Conservation (phyloP, 2,888 invertebrate species). For the Hirtodrosophila trivittata region DNA sequence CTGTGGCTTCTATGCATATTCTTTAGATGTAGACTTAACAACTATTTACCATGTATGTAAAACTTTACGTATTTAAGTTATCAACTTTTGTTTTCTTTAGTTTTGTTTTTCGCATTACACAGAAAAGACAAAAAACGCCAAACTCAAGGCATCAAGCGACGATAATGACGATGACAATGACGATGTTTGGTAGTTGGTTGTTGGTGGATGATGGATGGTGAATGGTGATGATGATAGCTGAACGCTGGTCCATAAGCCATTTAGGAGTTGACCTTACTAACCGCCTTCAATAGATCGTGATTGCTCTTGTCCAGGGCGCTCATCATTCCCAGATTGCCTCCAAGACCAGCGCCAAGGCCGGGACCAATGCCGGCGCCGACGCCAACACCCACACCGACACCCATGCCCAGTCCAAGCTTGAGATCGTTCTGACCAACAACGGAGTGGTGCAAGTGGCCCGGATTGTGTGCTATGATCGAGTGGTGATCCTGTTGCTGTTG, state of each 20-base stretch:
- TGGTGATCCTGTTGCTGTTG: conserved; percentile 82
- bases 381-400: conserved; percentile 76
- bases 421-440: conserved; percentile 84
- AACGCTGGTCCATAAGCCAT: conserved; percentile 47
- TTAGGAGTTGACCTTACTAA: conserved; percentile 85
- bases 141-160: conserved; percentile 54
- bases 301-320: conserved; percentile 84
- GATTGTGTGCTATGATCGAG: conserved; percentile 84
- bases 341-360: conserved; percentile 80
- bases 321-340: conserved; percentile 84
- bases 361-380: conserved; percentile 77
- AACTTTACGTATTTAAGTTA: conserved; percentile 82
- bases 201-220: conserved; percentile 14
- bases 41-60: conserved; percentile 82
- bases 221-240: conserved; percentile 22
- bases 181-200: conserved; percentile 23
- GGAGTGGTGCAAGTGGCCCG: conserved; percentile 84
- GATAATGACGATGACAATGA: conserved; percentile 27
- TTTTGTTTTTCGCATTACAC: conserved; percentile 44
- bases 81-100: conserved; percentile 71
- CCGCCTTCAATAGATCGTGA: conserved; percentile 84
- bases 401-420: conserved; percentile 84
- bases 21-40: conserved; percentile 66
- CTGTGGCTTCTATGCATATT: conserved; percentile 9
- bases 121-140: conserved; percentile 62